A percentile compares a stretch with the other conserved stretches of the same genome.
These are phyloP conservation scores for Galbula dea DNA, from an alignment of 2,113 vertebrate species.

Conservation along the genomic window DNA sequence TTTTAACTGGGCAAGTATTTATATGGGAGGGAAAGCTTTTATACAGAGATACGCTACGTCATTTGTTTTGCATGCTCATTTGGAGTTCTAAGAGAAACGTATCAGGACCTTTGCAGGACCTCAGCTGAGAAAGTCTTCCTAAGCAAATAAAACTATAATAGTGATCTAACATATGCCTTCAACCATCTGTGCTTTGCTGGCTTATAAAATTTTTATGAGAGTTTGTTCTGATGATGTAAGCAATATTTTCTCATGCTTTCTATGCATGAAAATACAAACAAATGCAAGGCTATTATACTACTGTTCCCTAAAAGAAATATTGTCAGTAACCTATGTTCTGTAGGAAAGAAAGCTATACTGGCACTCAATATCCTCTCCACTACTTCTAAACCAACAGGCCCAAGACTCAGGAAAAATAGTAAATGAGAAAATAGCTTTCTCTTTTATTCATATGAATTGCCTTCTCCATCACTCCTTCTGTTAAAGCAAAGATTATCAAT, in stretches of 20 bases:
- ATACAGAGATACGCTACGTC: not conserved
- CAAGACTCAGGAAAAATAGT: not conserved
- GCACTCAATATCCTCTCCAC: not conserved
- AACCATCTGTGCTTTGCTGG: slow-evolving; percentile 30
- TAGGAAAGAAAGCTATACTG: not conserved
- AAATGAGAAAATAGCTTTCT: not conserved
- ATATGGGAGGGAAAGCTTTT: not conserved
- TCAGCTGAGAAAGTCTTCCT: not conserved
- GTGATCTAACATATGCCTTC: slow-evolving; percentile 22
- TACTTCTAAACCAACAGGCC: not conserved
- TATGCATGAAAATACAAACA: slow-evolving; percentile 4
- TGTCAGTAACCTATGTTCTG: slow-evolving; percentile 17
- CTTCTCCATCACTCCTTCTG: not conserved
- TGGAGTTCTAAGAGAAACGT: not conserved
- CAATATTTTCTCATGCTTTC: slow-evolving; percentile 14
- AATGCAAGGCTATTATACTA: not conserved
- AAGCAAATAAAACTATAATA: not conserved
- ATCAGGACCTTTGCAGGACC: not conserved
- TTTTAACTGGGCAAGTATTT: not conserved
- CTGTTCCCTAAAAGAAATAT: not conserved
- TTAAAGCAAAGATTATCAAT: not conserved
- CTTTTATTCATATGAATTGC: not conserved
- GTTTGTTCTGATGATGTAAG: slow-evolving; percentile 50
- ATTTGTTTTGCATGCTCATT: not conserved
- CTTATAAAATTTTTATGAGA: slow-evolving; percentile 41